These are phyloP conservation scores for Mesorhabditis belari DNA, from an alignment of 2,888 invertebrate genomes.

Conservation along the genomic window DNA sequence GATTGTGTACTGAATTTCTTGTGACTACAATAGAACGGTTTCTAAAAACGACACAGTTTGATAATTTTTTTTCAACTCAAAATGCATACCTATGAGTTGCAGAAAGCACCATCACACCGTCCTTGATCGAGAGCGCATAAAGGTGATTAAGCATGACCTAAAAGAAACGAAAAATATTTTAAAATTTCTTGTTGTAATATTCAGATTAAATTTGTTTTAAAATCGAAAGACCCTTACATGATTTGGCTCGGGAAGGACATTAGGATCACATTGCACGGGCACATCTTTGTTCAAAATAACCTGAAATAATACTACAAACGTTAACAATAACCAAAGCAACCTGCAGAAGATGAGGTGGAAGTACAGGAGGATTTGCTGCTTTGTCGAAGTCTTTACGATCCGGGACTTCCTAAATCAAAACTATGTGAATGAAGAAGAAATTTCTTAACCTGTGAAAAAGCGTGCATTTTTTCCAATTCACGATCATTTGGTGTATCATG, in stretches of 20 bases:
- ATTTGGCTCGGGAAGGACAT: constrained; percentile 95
- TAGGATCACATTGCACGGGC: constrained; percentile 94
- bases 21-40: too few relatives aligned
- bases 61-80: constrained; percentile 7
- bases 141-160: constrained; percentile 94
- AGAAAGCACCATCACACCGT: constrained; percentile 98
- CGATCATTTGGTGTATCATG: constrained; percentile 52
- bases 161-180: constrained; percentile 1
- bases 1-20: too few relatives aligned
- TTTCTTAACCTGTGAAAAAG: constrained; percentile 23
- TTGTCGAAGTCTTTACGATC: constrained; percentile 85
- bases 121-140: constrained; percentile 97
- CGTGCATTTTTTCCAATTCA: constrained; percentile 49
- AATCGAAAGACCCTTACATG: constrained; percentile 61
- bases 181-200: background rate
- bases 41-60: too few relatives aligned
- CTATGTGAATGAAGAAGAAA: background rate
- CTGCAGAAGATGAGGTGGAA: constrained; percentile 94
- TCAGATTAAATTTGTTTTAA: background rate
- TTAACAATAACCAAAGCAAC: constrained; percentile 12
- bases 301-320: constrained; percentile 13
- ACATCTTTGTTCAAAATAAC: constrained; percentile 98
- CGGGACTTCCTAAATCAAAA: constrained; percentile 70
- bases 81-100: constrained; percentile 79
- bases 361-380: constrained; percentile 83